Evolutionary conservation across 2,797 vertebrate genomes (phyloP), one percentile per base, ranked within the genome.

Genomic region (Pelodytes ibericus): DNA sequence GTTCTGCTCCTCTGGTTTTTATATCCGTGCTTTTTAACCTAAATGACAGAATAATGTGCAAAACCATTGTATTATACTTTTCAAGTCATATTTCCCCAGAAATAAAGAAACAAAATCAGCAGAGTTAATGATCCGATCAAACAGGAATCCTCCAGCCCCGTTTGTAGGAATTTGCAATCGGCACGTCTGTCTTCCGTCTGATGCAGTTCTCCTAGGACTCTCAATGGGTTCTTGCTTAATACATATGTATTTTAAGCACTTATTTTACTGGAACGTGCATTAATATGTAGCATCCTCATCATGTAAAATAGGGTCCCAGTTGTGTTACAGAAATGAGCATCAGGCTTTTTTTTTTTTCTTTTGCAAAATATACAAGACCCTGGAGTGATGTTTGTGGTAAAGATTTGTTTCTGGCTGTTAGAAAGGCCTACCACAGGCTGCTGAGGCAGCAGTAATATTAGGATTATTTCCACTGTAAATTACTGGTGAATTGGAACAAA

Each of bases 51-150:
- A 73, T 79, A 79, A 79, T 79, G 76, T 79, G 76, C 70, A 79
- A 79, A 79, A 79, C 76, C 76, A 79, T 79, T 79, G 76, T 79
- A 79, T 79, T 73, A 79, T 79, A 79, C 76, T 79, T 79, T 79
- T 73, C 63, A 73, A 79, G 71, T 73, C 76, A 79, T 79, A 79
- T 79, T 79, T 79, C 76, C 76, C 47, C 62, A 79, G 76, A 79
- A 79, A 79, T 79, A 79, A 79, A 79, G 76, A 73, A 79, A 79
- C 76, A 79, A 79, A 79, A 79, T 79, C 76, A 79, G 76, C 33
- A 18, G 71, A 73, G 76, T 72, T 79, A 79, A 79, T 79, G 76
- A 79, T 39, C 76, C 76, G 76, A 60, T 73, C 76, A 79, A 68
- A 79, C 76, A 79, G 76, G 76, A 77, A 79, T 79, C 70, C 63